Evolutionary conservation across 2,888 invertebrate genomes (phyloP).

Genomic region (Auanema sp.): DNA sequence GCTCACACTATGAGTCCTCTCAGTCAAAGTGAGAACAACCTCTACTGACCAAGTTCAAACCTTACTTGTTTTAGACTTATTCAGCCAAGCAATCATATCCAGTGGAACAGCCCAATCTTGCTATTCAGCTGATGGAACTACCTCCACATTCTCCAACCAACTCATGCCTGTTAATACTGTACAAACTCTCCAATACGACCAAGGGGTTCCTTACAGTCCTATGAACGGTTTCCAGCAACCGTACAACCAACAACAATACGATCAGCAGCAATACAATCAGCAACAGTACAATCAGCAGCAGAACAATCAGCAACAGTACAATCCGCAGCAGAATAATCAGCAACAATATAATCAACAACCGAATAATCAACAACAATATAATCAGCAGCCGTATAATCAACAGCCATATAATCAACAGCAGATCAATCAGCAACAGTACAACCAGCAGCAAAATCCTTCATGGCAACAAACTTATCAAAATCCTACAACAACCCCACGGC

Average conservation of each 20-base stretch:
- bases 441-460: background rate
- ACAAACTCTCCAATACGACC: slow-evolving; percentile 22
- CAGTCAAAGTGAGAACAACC: slow-evolving; percentile 39
- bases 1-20: slow-evolving; percentile 48
- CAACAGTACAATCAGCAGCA: slow-evolving; percentile 4
- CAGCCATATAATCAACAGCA: slow-evolving; percentile 2
- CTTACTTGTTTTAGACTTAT: slow-evolving; percentile 35
- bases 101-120: slow-evolving; percentile 48
- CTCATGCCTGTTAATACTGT: background rate
- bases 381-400: background rate
- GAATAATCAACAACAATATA: slow-evolving; percentile 7
- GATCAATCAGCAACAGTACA: background rate
- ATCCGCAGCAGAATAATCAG: background rate
- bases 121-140: slow-evolving; percentile 36
- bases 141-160: background rate
- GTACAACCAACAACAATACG: slow-evolving; percentile 7
- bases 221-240: slow-evolving; percentile 7
- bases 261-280: slow-evolving; percentile 2
- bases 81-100: slow-evolving; percentile 54
- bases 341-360: slow-evolving; percentile 10
- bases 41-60: background rate
- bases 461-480: slow-evolving; percentile 11
- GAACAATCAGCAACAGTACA: slow-evolving; percentile 2
- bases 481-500: slow-evolving; percentile 17
- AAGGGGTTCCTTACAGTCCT: slow-evolving; percentile 18